phyloP scores from a whole-genome alignment of 1,140 invertebrate genomes.

The Coptotermes formosanus region DNA sequence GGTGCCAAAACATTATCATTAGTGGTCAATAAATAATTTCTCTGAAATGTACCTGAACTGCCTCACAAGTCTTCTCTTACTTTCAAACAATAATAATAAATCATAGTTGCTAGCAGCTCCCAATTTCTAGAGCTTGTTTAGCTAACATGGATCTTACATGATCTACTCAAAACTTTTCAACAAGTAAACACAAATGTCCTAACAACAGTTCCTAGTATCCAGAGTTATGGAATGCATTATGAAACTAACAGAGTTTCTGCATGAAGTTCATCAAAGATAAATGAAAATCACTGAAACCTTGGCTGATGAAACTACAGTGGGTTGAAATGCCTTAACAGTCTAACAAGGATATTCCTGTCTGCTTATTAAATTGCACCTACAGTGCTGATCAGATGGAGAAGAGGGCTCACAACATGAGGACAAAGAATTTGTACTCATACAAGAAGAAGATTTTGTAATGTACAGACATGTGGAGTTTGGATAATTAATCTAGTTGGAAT shows the following conservation, averaged over 20 bases:
- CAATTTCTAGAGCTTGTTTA: not conserved
- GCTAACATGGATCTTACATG: not conserved
- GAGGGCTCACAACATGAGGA: not conserved
- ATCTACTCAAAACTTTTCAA: not conserved
- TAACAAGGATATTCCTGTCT: not conserved
- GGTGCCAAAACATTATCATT: slow-evolving; percentile 15
- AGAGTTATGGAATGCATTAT: not conserved
- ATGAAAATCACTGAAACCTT: not conserved
- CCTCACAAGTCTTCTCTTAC: not conserved
- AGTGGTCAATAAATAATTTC: not conserved
- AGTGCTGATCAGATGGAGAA: not conserved
- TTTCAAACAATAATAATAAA: not conserved
- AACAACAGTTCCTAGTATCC: not conserved
- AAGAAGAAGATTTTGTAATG: not conserved
- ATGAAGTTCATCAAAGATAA: not conserved
- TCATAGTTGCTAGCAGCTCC: not conserved
- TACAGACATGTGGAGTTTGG: not conserved
- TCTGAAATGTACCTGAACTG: not conserved
- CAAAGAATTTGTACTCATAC: not conserved
- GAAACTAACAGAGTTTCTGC: not conserved
- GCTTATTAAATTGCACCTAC: not conserved
- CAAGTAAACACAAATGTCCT: not conserved
- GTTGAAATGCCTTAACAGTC: not conserved
- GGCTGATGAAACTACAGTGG: not conserved
- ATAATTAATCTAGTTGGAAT: no score